Evolutionary conservation across 2,888 invertebrate species (phyloP).

Genomic region (Melipona beecheii): DNA sequence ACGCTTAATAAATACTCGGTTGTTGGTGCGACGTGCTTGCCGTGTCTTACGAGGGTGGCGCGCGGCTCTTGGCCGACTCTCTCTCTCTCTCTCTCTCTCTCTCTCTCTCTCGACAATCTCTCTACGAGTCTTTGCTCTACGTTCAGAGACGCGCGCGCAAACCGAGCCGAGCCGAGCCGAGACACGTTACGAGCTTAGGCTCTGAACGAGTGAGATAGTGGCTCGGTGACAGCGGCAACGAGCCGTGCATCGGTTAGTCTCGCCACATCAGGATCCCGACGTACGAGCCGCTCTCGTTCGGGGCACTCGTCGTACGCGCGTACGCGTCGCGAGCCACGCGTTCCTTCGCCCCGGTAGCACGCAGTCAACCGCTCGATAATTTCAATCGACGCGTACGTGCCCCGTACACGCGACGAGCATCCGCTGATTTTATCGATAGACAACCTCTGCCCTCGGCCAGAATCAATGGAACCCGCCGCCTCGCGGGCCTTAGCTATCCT

Average conservation of each 20-base stretch:
- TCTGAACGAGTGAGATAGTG: conserved; percentile 77
- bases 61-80: conserved; percentile 5
- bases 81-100: no score
- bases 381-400: conserved; percentile 40
- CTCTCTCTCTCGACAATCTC: no score
- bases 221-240: conserved; percentile 83
- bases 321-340: conserved; percentile 32
- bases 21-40: conserved; percentile 60
- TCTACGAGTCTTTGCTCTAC: not conserved
- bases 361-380: conserved; percentile 48
- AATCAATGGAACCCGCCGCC: not conserved
- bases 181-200: conserved; percentile 54
- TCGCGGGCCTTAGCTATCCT: conserved; percentile 11
- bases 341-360: not conserved
- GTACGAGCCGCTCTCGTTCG: conserved; percentile 69
- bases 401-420: conserved; percentile 42
- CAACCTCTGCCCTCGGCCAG: not conserved
- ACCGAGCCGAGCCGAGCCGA: conserved; percentile 9
- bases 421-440: conserved; percentile 58
- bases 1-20: conserved; percentile 76
- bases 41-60: conserved; percentile 63
- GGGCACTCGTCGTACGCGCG: conserved; percentile 63
- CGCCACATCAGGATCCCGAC: conserved; percentile 82
- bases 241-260: conserved; percentile 83
- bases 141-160: not conserved